Evolutionary conservation across 2,797 vertebrate genomes (phyloP), one percentile per base, ranked within the genome.

Genomic region (Hyperoplus lanceolatus): DNA sequence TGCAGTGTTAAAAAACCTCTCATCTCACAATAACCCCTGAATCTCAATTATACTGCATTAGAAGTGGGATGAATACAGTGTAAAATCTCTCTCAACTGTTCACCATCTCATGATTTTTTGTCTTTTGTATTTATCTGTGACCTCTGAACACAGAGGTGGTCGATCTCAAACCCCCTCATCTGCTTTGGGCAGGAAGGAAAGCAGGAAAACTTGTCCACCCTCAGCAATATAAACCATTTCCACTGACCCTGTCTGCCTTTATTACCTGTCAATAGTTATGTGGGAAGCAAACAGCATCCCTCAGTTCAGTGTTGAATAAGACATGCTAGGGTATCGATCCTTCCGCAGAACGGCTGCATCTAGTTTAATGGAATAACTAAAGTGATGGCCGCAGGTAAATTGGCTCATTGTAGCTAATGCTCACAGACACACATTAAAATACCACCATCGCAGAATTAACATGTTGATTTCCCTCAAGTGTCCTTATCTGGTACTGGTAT

Each of bases 201-300:
- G 72, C 71, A 74, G 62, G 51, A 54, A 71, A 83, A 66, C 50
- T 2, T 59, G 63, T 75, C 74, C 39, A 1, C 65, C 59, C 41
- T 70, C 49, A n/a, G 56, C 6, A 10, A 54, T 53, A 85, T 14
- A 59, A 62, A 68, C 21, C 41, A 55, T 75, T 81, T 80, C 81
- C 71, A 43, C 75, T 15, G 54, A 79, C 82, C 77, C 68, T 15
- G 60, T 58, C 74, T 75, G 59, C 86, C 81, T 90, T 89, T 83
- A 90, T 87, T 79, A 65, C 63, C 83, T 29, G 80, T 92, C 83
- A 89, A 91, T 92, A 92, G 89, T 90, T 82, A 87, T 87, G 69
- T 54, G 48, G 74, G 29, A 64, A 21, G 74, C 85, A 84, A 86
- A 81, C 79, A 82, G 77, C 78, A 73, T 77, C 65, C 29, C 69